phyloP scores from a whole-genome alignment of 1,140 invertebrate species.

The Bombus superbus region DNA sequence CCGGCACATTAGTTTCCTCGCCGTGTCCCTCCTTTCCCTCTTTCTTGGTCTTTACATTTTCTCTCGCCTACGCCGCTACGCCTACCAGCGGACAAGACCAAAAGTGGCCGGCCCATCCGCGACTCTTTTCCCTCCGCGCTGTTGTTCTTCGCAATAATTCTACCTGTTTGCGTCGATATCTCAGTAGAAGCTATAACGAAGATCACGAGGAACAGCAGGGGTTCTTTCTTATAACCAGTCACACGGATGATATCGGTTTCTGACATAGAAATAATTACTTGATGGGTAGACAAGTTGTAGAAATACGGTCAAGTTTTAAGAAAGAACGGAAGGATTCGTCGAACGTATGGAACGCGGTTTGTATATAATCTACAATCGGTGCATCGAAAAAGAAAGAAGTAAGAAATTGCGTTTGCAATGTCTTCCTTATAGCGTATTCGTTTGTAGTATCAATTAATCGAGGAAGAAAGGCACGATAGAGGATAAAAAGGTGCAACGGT shows the following conservation, averaged over 20 bases:
- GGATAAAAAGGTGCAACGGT: neutral
- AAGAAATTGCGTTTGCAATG: too few species aligned
- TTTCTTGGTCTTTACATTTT: conserved; percentile 9
- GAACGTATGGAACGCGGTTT: neutral
- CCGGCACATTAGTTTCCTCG: conserved; percentile 72
- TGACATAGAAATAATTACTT: conserved; percentile 31
- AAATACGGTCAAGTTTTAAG: neutral
- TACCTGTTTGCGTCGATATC: conserved; percentile 61
- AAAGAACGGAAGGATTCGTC: neutral
- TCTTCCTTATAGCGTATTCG: neutral
- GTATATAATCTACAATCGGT: neutral
- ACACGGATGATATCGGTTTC: conserved; percentile 6
- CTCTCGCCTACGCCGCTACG: conserved; percentile 74
- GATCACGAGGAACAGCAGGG: conserved; percentile 37
- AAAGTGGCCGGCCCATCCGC: conserved; percentile 41
- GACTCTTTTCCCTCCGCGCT: conserved; percentile 12
- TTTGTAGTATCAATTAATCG: neutral
- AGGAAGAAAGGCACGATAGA: too few species aligned
- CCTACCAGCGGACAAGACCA: conserved; percentile 54
- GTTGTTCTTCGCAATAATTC: conserved; percentile 66
- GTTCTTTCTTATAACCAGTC: neutral
- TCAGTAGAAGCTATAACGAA: conserved; percentile 59
- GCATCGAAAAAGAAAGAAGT: rapidly evolving
- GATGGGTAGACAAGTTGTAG: neutral
- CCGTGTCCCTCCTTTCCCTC: conserved; percentile 20